Evolutionary conservation across 2,797 vertebrate species (phyloP), one percentile per base, ranked within the genome.

Genomic region (Sphenodon punctatus): DNA sequence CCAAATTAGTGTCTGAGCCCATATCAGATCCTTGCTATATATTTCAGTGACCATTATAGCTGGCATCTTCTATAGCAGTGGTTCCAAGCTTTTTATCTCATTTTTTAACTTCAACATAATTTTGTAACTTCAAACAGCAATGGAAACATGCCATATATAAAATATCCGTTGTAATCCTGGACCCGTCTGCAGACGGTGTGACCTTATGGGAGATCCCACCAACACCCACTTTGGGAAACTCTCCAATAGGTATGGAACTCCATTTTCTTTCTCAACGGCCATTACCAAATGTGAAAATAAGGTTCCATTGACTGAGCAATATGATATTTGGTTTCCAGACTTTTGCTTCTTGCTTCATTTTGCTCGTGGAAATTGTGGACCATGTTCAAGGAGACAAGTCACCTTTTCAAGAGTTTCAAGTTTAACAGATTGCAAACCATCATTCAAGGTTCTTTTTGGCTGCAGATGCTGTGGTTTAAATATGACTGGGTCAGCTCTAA

Each of bases 401-500:
- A 43, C 45, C 4, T 7, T 11, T 77, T 77, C 51, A 45, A 64
- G 17, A 45, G 10, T 39, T 46, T 49, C 3, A n/a, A n/a, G n/a
- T 79, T 6, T 84, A 55, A 88, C 34, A n/a, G 16, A 72, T 65
- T 43, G 81, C 8, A 41, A 73, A 66, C 77, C 55, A 55, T 73
- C 63, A 60, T 4, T 61, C 41, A 7, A 17, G 53, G 2, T 17
- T 5, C 2, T 58, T 61, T 72, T 81, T 74, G 27, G 4, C 46
- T 27, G 15, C 81, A 67, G 16, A 45, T 65, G 30, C 34, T 64
- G 3, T 41, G 34, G 23, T 69, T 80, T 56, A 32, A 72, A 56
- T 46, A 81, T 75, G 25, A 7, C 73, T 75, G 89, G 49, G 55
- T 84, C 70, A 82, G 27, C 38, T 82, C 65, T 58, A 80, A 84